Conservation (phyloP, 2,113 vertebrate genomes). For the Mesembrinibis cayennensis region DNA sequence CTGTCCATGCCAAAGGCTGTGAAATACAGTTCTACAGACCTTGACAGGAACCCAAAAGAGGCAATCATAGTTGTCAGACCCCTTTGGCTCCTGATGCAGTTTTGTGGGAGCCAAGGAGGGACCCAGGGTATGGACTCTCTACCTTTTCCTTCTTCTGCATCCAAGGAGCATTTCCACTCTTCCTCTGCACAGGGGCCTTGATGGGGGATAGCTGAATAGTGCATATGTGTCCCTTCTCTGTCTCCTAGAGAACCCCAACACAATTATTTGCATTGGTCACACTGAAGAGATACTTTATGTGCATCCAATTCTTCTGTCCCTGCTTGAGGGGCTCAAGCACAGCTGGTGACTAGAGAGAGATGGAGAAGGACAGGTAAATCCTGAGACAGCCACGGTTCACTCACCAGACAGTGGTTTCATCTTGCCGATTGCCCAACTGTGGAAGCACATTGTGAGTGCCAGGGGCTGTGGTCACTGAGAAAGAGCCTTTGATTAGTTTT, state of each 20-base stretch:
- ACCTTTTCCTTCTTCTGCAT: neutral
- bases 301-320: neutral
- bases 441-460: slow-evolving; percentile 1
- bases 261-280: neutral
- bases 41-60: neutral
- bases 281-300: neutral
- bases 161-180: neutral
- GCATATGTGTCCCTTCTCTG: neutral
- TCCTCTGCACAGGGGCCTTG: neutral
- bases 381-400: neutral
- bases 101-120: neutral
- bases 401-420: neutral
- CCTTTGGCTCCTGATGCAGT: neutral
- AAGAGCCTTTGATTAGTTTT: slow-evolving; percentile 31
- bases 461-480: neutral
- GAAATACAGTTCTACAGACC: neutral
- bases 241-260: neutral
- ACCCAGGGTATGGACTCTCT: neutral
- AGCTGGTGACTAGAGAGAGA: slow-evolving; percentile 17
- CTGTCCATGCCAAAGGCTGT: neutral
- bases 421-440: neutral
- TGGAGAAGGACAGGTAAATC: neutral
- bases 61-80: neutral
- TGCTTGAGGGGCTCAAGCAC: neutral
- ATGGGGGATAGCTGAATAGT: neutral